Conservation (phyloP, 2,888 invertebrate species). For the Eupithecia insigniata region DNA sequence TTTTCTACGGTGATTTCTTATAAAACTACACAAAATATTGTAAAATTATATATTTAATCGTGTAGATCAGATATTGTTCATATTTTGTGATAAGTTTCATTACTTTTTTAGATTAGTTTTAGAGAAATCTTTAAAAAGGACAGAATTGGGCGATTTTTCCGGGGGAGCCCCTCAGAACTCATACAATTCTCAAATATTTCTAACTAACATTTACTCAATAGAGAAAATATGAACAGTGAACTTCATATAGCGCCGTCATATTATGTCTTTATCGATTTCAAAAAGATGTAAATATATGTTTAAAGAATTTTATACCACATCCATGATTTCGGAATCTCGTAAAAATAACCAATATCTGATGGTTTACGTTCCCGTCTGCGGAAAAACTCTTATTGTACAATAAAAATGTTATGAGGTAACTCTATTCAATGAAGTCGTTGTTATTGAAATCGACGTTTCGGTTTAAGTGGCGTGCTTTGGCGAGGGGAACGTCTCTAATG, state of each 20-base stretch:
- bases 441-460: slow-evolving; percentile 78
- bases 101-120: too few relatives aligned
- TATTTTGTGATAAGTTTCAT: too few relatives aligned
- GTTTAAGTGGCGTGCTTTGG: slow-evolving; percentile 71
- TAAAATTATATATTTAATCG: too few relatives aligned
- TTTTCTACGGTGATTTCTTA: too few relatives aligned
- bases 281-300: not conserved
- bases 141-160: too few relatives aligned
- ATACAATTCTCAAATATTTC: not conserved
- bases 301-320: slow-evolving; percentile 28
- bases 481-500: slow-evolving; percentile 56
- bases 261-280: not conserved
- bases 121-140: too few relatives aligned
- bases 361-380: slow-evolving; percentile 65
- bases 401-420: slow-evolving; percentile 83
- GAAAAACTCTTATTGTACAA: slow-evolving; percentile 77
- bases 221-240: not conserved
- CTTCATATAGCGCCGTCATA: not conserved
- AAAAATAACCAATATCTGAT: slow-evolving; percentile 67
- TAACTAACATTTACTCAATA: not conserved
- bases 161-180: too few relatives aligned
- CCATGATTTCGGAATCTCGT: slow-evolving; percentile 7
- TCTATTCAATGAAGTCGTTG: slow-evolving; percentile 79
- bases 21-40: too few relatives aligned
- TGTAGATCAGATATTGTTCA: too few relatives aligned